These are phyloP conservation scores for Drosophila nr. medialis DNA, from an alignment of 2,888 invertebrate genomes.

Conservation along the genomic window DNA sequence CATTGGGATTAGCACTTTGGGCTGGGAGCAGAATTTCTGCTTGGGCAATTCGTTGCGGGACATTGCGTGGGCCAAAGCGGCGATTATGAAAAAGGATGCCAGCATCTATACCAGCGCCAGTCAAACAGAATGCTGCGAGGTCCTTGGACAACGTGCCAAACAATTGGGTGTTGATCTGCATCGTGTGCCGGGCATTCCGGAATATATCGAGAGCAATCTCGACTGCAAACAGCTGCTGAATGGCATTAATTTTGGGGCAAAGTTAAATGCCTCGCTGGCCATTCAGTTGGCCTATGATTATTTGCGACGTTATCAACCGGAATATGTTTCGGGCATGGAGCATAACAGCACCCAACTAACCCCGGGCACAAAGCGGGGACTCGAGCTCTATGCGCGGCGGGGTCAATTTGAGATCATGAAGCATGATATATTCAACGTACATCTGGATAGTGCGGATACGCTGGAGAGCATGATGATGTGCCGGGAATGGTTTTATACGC, in stretches of 20 bases:
- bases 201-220: constrained; percentile 53
- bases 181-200: constrained; percentile 50
- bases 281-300: constrained; percentile 67
- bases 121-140: constrained; percentile 66
- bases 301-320: constrained; percentile 54
- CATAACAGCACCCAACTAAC: constrained; percentile 54
- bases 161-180: constrained; percentile 56
- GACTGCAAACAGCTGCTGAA: constrained; percentile 46
- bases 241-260: constrained; percentile 44
- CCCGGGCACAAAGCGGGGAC: constrained; percentile 43
- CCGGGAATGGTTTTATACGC: constrained; percentile 66
- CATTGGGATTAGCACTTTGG: constrained; percentile 62
- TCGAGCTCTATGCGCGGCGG: constrained; percentile 50
- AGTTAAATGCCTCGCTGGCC: constrained; percentile 64
- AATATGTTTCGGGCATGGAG: constrained; percentile 42
- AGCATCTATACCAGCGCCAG: constrained; percentile 62
- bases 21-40: constrained; percentile 67
- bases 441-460: constrained; percentile 64
- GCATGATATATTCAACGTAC: constrained; percentile 61
- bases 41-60: constrained; percentile 63
- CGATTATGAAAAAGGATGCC: constrained; percentile 65
- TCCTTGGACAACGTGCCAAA: constrained; percentile 58
- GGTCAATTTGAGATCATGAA: constrained; percentile 65
- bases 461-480: constrained; percentile 73
- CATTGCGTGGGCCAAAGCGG: constrained; percentile 72